A percentile compares a stretch with the other conserved stretches of the same genome.
phyloP scores from a whole-genome alignment of 2,113 vertebrate genomes.

The Vulpes ferrilata region DNA sequence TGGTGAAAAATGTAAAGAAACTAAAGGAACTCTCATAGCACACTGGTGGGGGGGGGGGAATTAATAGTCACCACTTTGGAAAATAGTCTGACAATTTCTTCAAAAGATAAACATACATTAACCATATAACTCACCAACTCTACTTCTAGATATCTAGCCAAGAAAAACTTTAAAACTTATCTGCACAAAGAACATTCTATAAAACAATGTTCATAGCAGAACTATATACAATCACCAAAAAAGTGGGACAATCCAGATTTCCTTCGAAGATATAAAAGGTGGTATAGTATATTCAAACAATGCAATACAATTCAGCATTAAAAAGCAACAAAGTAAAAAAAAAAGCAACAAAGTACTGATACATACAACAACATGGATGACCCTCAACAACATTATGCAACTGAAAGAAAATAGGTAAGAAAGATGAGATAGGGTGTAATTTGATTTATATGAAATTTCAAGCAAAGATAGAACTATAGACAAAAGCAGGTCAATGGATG shows the following conservation, averaged over 20 bases:
- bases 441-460: not conserved
- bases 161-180: not conserved
- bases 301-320: not conserved
- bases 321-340: not conserved
- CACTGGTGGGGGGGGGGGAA: not conserved
- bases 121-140: not conserved
- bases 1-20: not conserved
- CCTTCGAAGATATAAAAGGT: not conserved
- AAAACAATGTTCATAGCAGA: not conserved
- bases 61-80: not conserved
- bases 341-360: constrained; percentile 11
- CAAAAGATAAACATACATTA: not conserved
- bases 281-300: not conserved
- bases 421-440: not conserved
- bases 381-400: constrained; percentile 4
- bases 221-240: not conserved
- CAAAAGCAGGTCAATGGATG: not conserved
- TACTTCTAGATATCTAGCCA: not conserved
- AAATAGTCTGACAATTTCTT: not conserved
- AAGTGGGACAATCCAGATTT: not conserved
- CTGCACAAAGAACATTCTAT: not conserved
- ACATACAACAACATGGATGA: not conserved
- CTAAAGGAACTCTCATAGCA: not conserved
- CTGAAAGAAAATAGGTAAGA: constrained; percentile 21
- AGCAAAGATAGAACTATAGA: constrained; percentile 52